phyloP scores from a whole-genome alignment of 1,140 invertebrate species.

The Centruroides sculpturatus region DNA sequence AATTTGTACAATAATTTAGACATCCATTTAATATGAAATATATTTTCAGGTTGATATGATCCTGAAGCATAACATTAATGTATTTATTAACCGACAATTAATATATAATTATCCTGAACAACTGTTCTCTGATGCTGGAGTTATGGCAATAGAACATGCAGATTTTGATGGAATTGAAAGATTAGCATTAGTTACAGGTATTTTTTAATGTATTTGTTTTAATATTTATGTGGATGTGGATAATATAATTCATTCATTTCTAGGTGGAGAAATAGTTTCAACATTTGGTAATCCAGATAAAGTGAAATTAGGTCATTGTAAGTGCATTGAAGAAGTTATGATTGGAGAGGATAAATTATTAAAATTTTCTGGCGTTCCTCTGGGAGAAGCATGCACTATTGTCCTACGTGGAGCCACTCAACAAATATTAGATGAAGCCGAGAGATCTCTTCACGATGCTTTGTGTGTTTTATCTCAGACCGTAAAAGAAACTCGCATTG shows the following conservation, averaged over 20 bases:
- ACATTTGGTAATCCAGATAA: conserved; percentile 89
- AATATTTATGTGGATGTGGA: neutral
- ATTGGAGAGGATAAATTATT: conserved; percentile 95
- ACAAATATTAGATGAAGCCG: conserved; percentile 97
- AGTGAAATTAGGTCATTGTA: conserved; percentile 86
- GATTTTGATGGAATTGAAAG: conserved; percentile 99
- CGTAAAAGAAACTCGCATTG: conserved; percentile 77
- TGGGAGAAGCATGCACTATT: conserved; percentile 94
- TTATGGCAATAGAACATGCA: conserved; percentile 99
- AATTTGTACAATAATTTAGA: too few species aligned
- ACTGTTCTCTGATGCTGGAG: conserved; percentile 90
- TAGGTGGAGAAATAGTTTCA: conserved; percentile 90
- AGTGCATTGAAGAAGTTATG: conserved; percentile 93
- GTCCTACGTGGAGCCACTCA: conserved; percentile 96
- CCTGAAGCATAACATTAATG: conserved; percentile 86
- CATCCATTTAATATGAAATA: neutral
- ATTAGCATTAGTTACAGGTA: conserved; percentile 81
- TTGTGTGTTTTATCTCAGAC: conserved; percentile 93
- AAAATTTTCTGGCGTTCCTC: conserved; percentile 83
- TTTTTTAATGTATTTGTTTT: neutral
- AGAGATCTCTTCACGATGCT: conserved; percentile 94
- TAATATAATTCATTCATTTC: conserved; percentile 3
- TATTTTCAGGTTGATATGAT: conserved; percentile 63
- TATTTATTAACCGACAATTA: conserved; percentile 97
- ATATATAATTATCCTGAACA: conserved; percentile 99